Percentiles rank a stretch among this genome's conserved stretches.
Conservation (phyloP, 2,113 vertebrate species). For the Euleptes europaea region DNA sequence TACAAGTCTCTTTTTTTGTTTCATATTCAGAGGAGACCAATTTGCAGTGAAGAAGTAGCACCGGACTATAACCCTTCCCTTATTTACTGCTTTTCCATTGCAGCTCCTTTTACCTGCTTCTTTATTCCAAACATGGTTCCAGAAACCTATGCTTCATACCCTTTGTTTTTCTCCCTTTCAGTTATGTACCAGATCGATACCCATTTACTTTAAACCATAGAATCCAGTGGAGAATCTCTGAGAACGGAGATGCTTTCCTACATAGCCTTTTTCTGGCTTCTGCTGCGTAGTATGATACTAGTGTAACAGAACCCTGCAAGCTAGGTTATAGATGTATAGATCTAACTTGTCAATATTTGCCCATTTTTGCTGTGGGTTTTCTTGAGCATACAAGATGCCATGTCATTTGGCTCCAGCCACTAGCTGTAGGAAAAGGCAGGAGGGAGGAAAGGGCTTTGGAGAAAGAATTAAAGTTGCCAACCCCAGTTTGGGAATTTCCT, state of each 20-base stretch:
- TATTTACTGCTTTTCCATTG: too few relatives aligned
- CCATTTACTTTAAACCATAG: neutral
- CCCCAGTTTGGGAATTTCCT: too few relatives aligned
- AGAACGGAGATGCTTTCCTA: neutral
- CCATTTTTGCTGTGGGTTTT: neutral
- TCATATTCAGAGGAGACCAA: too few relatives aligned
- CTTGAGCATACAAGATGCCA: constrained; percentile 11
- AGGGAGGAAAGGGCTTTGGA: neutral
- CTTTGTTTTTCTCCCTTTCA: too few relatives aligned
- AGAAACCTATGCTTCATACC: too few relatives aligned
- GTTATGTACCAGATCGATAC: too few relatives aligned
- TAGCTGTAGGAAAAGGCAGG: accelerated
- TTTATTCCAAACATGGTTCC: too few relatives aligned
- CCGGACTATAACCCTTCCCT: too few relatives aligned
- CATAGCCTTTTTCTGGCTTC: neutral
- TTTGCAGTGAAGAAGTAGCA: too few relatives aligned
- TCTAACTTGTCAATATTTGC: neutral
- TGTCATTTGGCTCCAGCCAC: neutral
- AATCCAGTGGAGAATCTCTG: neutral
- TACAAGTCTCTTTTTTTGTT: too few relatives aligned
- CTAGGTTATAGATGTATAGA: neutral
- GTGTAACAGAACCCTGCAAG: neutral
- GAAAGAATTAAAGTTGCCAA: too few relatives aligned
- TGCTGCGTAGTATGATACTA: neutral
- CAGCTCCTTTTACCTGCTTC: too few relatives aligned